Evolutionary conservation across 2,113 vertebrate species (phyloP), one percentile per base, ranked within the genome.

Genomic region (Catharus fuscescens): DNA sequence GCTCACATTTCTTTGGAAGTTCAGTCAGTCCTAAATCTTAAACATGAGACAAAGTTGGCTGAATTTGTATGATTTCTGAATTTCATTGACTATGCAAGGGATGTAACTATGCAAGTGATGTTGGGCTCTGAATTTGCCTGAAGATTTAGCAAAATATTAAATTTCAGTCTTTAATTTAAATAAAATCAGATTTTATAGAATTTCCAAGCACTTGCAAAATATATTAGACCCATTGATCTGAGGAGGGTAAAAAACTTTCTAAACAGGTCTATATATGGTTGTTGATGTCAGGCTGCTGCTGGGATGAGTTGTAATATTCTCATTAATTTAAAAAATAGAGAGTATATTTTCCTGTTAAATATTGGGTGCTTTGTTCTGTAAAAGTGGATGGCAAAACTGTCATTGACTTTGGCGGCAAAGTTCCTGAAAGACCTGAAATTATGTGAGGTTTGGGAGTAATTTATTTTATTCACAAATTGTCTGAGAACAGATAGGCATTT

Each of bases 401-500:
- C 88, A 71, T 80, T 96, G 92, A 78, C 92, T 96, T 95, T 8
- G 10, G 77, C 80, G 86, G 92, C 92, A 94, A 94, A 96, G 82
- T 80, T 95, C 88, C 92, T 92, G 42, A 86, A 93, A 96, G 85
- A 96, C 80, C 85, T 80, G 76, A 90, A 95, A 88, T 88, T 83
- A 93, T 92, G 86, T 84, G 88, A 96, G 80, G 93, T 95, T 86
- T 61, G 93, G 88, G 93, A 93, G 77, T 71, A 67, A 94, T 93
- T 92, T 71, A 65, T 95, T 96, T 94, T 94, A 76, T 93, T 96
- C 94, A 83, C 93, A 93, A 96, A 88, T 90, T 71, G 50, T 90
- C 81, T 74, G 90, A 56, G 88, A 94, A 84, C 86, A 96, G 95
- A 95, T 93, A 95, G 94, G 88, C 93, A 56, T 93, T 97, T 93